Base-by-base conservation (phyloP, 2,888 invertebrate genomes). In the Hedychridium roseum region DNA sequence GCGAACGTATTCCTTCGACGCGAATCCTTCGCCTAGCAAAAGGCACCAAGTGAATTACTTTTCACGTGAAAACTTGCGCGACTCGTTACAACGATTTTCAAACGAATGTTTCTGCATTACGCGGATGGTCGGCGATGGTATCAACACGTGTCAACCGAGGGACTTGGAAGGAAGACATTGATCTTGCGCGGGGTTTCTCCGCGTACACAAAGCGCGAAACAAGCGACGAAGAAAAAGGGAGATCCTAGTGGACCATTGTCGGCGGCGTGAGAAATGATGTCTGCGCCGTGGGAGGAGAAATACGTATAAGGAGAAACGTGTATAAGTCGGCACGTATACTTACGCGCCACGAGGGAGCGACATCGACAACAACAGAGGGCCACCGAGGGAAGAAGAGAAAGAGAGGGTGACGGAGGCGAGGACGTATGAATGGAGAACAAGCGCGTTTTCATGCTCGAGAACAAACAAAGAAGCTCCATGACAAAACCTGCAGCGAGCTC, bases 381-480 rank as follows among this genome's bases (percentile, higher is more conserved):
- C 14, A 7, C 7, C 14, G 40, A 47, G 46, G 49, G 43, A 20
- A 43, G 43, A 36, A 55, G 53, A 50, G 46, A 31, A 36, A 40
- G 44, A 54, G 58, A 46, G 43, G 48, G 53, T 40, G 50, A 37
- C 32, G 30, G 21, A 30, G 44, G 51, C 37, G 52, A 48, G 47
- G 50, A 51, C 52, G 53, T 40, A 48, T 53, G 60, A 62, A 51
- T 54, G 48, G 53, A 57, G 57, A 54, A 64, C 48, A 63, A 63
- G 58, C 54, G 60, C 63, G 62, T 70, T 70, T 74, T 73, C 64
- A 69, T 68, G 64, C 67, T 66, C 49, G 62, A 63, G 62, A 61
- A 60, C 61, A 66, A 71, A 74, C 74, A 74, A 74, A 74, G 72
- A 67, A 60, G 57, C 67, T 63, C 67, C 66, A 71, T 74, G 71